phyloP scores from a whole-genome alignment of 1,140 invertebrate species.

The Trichoplusia ni region DNA sequence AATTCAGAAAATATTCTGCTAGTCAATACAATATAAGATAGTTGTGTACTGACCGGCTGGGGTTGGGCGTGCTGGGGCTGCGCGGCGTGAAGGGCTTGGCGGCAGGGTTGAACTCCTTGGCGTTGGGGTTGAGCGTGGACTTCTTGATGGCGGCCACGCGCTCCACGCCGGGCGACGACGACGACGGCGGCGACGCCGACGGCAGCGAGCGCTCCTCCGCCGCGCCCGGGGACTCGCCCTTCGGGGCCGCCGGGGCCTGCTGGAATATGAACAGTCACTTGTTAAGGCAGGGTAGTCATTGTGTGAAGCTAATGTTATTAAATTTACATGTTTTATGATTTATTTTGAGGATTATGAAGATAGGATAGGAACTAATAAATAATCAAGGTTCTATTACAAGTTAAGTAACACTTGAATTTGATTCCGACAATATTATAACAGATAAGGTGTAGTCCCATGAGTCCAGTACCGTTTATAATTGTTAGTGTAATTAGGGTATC shows the following conservation, averaged over 20 bases:
- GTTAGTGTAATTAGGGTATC: too few species aligned
- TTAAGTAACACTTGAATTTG: too few species aligned
- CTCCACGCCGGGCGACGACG: conserved; percentile 75
- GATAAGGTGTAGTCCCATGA: too few species aligned
- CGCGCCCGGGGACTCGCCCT: conserved; percentile 44
- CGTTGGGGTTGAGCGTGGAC: conserved; percentile 93
- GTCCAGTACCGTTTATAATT: too few species aligned
- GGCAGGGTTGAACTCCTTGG: conserved; percentile 95
- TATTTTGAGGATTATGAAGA: neutral
- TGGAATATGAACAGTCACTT: neutral
- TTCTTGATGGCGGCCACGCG: conserved; percentile 87
- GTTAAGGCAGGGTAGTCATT: neutral
- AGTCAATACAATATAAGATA: too few species aligned
- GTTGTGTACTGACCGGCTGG: conserved; percentile 75
- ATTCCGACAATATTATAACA: too few species aligned
- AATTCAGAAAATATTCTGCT: too few species aligned
- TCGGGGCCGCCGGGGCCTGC: conserved; percentile 45
- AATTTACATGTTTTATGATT: neutral
- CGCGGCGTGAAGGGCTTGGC: conserved; percentile 93
- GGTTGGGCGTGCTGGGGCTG: conserved; percentile 84
- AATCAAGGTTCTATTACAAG: too few species aligned
- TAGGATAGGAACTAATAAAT: too few species aligned
- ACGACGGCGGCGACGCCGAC: conserved; percentile 48
- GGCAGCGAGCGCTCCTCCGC: conserved; percentile 43
- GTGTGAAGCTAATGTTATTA: neutral